Conservation (phyloP, 1,140 invertebrate genomes). For the Conopomorpha cramerella region DNA sequence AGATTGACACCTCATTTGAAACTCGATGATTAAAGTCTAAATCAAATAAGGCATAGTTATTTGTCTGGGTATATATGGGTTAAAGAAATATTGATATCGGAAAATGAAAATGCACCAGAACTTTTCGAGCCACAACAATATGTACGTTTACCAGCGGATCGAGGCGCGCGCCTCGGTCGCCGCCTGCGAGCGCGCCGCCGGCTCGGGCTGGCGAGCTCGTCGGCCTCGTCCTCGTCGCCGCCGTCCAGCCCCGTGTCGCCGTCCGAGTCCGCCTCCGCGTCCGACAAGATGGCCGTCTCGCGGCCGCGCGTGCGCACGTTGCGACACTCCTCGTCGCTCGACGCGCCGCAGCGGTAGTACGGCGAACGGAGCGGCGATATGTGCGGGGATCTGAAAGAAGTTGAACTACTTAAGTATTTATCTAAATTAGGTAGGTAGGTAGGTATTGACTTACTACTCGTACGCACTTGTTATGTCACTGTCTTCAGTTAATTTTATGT, state of each 20-base stretch:
- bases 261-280: conserved; percentile 70
- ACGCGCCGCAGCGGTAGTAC: conserved; percentile 40
- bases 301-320: conserved; percentile 76
- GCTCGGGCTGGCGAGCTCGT: conserved; percentile 53
- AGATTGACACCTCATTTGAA: too few species aligned
- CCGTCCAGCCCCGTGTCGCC: conserved; percentile 73
- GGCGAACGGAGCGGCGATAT: conserved; percentile 21
- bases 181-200: conserved; percentile 40
- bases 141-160: conserved; percentile 35
- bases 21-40: too few species aligned
- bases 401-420: too few species aligned
- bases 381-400: conserved; percentile 2
- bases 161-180: conserved; percentile 30
- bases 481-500: too few species aligned
- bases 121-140: too few species aligned
- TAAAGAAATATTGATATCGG: too few species aligned
- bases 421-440: too few species aligned
- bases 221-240: conserved; percentile 72
- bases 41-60: too few species aligned
- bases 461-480: too few species aligned
- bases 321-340: conserved; percentile 75
- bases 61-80: too few species aligned
- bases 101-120: too few species aligned
- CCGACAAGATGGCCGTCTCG: conserved; percentile 74
- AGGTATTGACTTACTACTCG: too few species aligned